phyloP scores from a whole-genome alignment of 2,113 vertebrate species.

The Cryptoleucopteryx plumbea region DNA sequence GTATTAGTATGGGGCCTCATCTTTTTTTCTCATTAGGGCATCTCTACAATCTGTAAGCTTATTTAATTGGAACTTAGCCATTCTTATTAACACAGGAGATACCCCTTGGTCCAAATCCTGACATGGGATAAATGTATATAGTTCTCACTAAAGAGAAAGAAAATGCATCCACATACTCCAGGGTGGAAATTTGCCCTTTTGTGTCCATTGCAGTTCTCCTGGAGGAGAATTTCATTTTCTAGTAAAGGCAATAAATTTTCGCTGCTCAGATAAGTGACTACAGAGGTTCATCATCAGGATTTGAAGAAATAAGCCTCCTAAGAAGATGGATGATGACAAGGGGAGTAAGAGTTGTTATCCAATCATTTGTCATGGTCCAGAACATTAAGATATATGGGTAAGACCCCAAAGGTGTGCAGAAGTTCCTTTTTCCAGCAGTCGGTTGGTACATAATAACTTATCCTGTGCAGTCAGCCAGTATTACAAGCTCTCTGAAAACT shows the following conservation, averaged over 20 bases:
- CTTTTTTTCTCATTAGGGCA: neutral
- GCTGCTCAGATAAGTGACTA: constrained; percentile 63
- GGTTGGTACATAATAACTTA: neutral
- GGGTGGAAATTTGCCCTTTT: constrained; percentile 47
- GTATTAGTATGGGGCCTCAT: neutral
- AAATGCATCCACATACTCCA: neutral
- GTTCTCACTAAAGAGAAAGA: neutral
- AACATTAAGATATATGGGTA: constrained; percentile 53
- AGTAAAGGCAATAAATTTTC: constrained; percentile 62
- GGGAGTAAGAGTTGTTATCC: constrained; percentile 63
- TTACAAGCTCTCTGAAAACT: neutral
- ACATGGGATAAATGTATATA: neutral
- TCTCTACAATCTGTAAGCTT: constrained; percentile 14
- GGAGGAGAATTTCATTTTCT: constrained; percentile 64
- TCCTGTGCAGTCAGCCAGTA: neutral
- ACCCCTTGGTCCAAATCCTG: neutral
- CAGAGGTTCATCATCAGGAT: constrained; percentile 61
- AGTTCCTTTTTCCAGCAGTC: constrained; percentile 4
- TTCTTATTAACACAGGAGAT: constrained; percentile 30
- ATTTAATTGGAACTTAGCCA: constrained; percentile 47
- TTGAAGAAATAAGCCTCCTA: constrained; percentile 65
- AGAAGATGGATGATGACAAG: constrained; percentile 66
- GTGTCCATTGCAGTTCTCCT: constrained; percentile 30
- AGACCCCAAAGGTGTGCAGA: constrained; percentile 21
- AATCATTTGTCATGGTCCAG: constrained; percentile 62